Percentiles rank a stretch among this genome's conserved stretches.
These are phyloP conservation scores for Nesogale talazaci DNA, from an alignment of 2,113 vertebrate genomes.

Conservation along the genomic window DNA sequence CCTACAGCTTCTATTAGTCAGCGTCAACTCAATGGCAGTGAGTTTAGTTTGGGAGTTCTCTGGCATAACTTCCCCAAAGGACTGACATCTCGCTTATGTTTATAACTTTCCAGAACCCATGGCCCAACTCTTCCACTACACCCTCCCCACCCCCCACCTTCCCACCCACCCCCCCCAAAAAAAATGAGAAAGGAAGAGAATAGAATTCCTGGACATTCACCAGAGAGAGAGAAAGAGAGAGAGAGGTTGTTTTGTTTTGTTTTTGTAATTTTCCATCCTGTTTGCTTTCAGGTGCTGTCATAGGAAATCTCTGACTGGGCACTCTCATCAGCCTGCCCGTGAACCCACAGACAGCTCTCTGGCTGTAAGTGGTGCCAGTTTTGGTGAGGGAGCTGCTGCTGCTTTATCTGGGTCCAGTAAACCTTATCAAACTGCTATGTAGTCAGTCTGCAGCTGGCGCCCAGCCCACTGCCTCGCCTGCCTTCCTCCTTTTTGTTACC, in stretches of 20 bases:
- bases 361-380: slow-evolving; percentile 63
- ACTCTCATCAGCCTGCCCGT: neutral
- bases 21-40: no score
- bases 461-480: slow-evolving; percentile 52
- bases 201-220: neutral
- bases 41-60: neutral
- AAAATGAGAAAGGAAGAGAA: neutral
- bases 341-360: neutral
- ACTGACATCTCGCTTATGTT: slow-evolving; percentile 4
- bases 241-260: neutral
- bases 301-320: neutral
- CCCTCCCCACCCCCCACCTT: no score
- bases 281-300: neutral
- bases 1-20: no score
- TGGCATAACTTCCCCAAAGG: neutral
- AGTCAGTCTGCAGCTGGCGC: slow-evolving; percentile 47
- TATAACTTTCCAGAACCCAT: neutral
- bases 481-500: slow-evolving; percentile 70
- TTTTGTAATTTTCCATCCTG: slow-evolving; percentile 35
- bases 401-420: slow-evolving; percentile 47
- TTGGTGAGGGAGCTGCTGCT: neutral
- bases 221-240: neutral
- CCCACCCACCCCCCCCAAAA: neutral
- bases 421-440: slow-evolving; percentile 58
- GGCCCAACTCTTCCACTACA: neutral